phyloP scores from a whole-genome alignment of 2,797 vertebrate genomes.

The Phrynocephalus guinanensis region DNA sequence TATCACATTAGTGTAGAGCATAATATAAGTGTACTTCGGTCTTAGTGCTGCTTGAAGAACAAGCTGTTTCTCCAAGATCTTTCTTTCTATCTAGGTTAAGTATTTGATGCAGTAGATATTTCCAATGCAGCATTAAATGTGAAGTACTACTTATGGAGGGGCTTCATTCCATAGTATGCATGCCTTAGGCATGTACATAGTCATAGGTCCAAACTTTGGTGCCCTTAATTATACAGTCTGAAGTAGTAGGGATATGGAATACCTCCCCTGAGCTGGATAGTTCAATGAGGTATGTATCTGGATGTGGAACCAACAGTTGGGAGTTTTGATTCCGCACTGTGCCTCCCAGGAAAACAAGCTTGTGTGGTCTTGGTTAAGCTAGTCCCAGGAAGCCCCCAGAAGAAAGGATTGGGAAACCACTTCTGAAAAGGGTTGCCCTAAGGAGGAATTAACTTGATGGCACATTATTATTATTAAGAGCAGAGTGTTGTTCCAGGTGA shows the following conservation, averaged over 20 bases:
- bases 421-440: too few relatives aligned
- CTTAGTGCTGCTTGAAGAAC: constrained; percentile 16
- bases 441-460: too few relatives aligned
- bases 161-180: not conserved
- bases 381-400: too few relatives aligned
- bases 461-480: too few relatives aligned
- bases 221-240: not conserved
- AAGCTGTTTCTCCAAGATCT: constrained; percentile 34
- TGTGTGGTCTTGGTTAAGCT: too few relatives aligned
- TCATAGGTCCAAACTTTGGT: not conserved
- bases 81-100: not conserved
- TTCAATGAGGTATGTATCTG: too few relatives aligned
- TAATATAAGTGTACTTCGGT: not conserved
- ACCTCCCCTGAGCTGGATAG: not conserved
- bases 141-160: not conserved
- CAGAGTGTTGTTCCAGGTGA: too few relatives aligned
- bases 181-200: not conserved
- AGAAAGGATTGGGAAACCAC: too few relatives aligned
- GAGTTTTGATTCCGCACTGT: too few relatives aligned
- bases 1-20: constrained; percentile 45
- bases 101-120: constrained; percentile 40
- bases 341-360: too few relatives aligned
- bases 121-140: constrained; percentile 18
- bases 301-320: too few relatives aligned
- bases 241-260: not conserved